These are phyloP conservation scores for Cordylochernes scorpioides DNA, from an alignment of 2,888 invertebrate species.

Conservation along the genomic window DNA sequence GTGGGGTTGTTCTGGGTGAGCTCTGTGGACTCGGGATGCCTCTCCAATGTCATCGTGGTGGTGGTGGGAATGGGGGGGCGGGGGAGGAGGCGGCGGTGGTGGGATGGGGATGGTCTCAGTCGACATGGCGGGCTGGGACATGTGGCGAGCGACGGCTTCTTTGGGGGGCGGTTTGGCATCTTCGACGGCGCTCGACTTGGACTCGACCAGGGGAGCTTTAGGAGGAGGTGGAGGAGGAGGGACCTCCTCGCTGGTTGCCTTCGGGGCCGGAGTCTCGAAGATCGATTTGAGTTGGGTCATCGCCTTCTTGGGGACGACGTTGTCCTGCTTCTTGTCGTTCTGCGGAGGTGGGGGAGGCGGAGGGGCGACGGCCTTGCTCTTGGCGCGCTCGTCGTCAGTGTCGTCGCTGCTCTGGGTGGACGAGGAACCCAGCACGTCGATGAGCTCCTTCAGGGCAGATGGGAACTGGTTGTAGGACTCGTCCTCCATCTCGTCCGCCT, in stretches of 20 bases:
- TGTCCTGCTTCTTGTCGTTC: not conserved
- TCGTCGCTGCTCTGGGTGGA: not conserved
- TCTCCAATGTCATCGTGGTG: not conserved
- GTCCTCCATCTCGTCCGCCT: slow-evolving; percentile 7
- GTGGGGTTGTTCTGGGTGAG: not conserved
- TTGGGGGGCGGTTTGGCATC: slow-evolving; percentile 35
- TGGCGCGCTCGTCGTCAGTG: not conserved
- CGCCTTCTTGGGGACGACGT: not conserved
- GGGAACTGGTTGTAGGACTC: not conserved
- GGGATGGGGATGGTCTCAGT: not conserved
- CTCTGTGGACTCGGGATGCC: slow-evolving; percentile 22
- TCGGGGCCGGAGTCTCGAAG: too few relatives aligned
- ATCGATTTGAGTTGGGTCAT: too few relatives aligned
- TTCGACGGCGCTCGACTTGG: not conserved
- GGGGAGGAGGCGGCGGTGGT: slow-evolving; percentile 31
- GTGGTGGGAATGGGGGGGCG: slow-evolving; percentile 28
- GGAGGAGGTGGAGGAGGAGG: not conserved
- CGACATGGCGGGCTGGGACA: too few relatives aligned
- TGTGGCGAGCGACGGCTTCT: not conserved
- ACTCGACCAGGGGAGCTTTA: not conserved
- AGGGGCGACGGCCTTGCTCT: not conserved
- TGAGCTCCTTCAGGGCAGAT: not conserved
- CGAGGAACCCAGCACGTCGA: not conserved
- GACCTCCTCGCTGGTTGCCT: not conserved
- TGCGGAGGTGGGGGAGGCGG: slow-evolving; percentile 1